phyloP scores from a whole-genome alignment of 2,888 invertebrate species.

The Emmelina monodactyla region DNA sequence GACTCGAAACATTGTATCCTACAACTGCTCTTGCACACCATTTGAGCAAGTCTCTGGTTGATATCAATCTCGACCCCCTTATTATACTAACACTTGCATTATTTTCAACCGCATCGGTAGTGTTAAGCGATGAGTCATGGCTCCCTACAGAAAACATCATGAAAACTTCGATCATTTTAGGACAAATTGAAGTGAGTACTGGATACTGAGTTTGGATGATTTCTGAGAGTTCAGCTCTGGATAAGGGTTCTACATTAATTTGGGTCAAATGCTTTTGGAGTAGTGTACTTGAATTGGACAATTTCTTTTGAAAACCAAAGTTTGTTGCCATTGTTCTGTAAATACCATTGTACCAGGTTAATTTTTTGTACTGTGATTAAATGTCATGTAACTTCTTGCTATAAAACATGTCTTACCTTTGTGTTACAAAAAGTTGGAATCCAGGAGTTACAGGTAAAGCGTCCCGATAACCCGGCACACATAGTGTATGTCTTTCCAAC shows the following conservation, averaged over 20 bases:
- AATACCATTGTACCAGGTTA: no score
- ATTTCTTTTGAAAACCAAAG: slow-evolving; percentile 69
- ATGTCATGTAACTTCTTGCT: no score
- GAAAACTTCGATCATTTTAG: slow-evolving; percentile 84
- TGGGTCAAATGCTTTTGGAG: slow-evolving; percentile 85
- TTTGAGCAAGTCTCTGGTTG: slow-evolving; percentile 90
- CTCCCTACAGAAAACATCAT: slow-evolving; percentile 78
- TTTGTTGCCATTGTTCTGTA: slow-evolving; percentile 67
- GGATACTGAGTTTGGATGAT: slow-evolving; percentile 77
- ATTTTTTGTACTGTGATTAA: no score
- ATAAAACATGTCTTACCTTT: slow-evolving; percentile 61
- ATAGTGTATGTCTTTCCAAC: slow-evolving; percentile 81
- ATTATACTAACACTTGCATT: slow-evolving; percentile 30
- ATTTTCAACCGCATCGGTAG: slow-evolving; percentile 28
- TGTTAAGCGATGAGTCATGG: slow-evolving; percentile 59
- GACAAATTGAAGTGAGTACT: slow-evolving; percentile 73
- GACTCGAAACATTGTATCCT: slow-evolving; percentile 77
- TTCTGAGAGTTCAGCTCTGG: slow-evolving; percentile 75
- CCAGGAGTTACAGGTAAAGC: slow-evolving; percentile 80
- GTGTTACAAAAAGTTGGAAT: slow-evolving; percentile 93
- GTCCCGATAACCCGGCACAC: slow-evolving; percentile 90
- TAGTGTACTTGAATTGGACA: slow-evolving; percentile 71
- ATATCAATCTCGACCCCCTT: slow-evolving; percentile 71
- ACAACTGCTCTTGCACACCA: slow-evolving; percentile 83
- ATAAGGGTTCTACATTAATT: slow-evolving; percentile 82